Evolutionary conservation across 1,140 invertebrate genomes (phyloP), one percentile per base, ranked within the genome.

Genomic region (Trachelipus rathkii): DNA sequence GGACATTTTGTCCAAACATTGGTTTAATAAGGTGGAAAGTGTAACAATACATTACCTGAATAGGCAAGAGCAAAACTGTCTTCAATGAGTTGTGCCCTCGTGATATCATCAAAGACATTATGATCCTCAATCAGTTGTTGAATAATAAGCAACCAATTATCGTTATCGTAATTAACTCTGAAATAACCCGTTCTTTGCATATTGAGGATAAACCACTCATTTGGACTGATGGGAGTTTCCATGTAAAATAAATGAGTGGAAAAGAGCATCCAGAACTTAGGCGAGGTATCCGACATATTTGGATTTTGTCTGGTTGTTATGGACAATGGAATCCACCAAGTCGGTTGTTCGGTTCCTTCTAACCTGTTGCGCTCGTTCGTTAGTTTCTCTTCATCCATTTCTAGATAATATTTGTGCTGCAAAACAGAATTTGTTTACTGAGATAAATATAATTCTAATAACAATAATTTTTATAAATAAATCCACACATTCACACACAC

Each of bases 141-240:
- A 19, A 67, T 67, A 9, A 75, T 13, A 0, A 67, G 53, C 23
- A 75, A 68, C 73, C 73, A 75, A 33, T 67, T 75, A 19, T 15
- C 19, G 13, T 75, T 24, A 60, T 75, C 73, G 60, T 75, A 75
- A 67, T 75, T 75, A 0, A 75, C 73, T 19, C 73, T 66, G 11
- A 67, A 60, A 53, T 67, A 75, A n/a, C 60, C 60, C 7, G 73
- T 67, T 43, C 67, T 46, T 33, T 75, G 53, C 33, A 68, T 68
- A 43, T 75, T 75, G 43, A 75, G 60, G 15, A 75, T 46, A 10
- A 75, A 60, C 73, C 73, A 75, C 7, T n/a, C 46, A 0, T 66
- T n/a, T n/a, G 13, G 5, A 19, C 0, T n/a, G 0, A 60, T 46
- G 19, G 69, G 11, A 8, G 21, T 0, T 9, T 75, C 53, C 21